These are phyloP conservation scores for Hydractinia symbiolongicarpus DNA, from an alignment of 30 jellyfish, hydroid and myxozoan species.

Conservation along the genomic window DNA sequence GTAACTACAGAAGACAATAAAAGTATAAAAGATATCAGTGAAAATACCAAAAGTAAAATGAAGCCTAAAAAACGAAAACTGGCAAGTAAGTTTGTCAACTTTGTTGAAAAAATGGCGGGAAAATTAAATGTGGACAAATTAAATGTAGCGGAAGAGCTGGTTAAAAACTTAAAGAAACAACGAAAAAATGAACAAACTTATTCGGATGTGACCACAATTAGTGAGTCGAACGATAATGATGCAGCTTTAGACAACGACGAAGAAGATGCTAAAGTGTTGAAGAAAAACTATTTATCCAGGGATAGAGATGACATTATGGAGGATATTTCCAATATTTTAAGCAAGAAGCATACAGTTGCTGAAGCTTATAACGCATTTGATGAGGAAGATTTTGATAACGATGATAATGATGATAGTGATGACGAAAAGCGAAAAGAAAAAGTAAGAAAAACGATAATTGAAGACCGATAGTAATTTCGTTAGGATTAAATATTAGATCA, in stretches of 20 bases:
- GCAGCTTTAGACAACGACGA: neutral
- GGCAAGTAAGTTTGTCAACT: slow-evolving; percentile 32
- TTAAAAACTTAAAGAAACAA: slow-evolving; percentile 22
- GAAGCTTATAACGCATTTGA: neutral
- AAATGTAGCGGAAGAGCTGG: slow-evolving; percentile 47
- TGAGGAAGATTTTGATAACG: neutral
- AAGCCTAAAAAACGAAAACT: slow-evolving; percentile 3
- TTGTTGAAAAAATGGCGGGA: slow-evolving; percentile 45
- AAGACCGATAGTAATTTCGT: neutral
- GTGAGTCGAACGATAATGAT: neutral
- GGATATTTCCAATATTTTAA: neutral
- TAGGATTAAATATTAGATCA: no score
- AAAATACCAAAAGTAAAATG: neutral
- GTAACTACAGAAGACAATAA: neutral
- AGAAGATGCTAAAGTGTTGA: neutral
- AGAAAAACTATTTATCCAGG: neutral
- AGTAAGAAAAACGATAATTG: neutral
- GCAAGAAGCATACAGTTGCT: neutral
- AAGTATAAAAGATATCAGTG: neutral
- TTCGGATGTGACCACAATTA: neutral
- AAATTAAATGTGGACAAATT: slow-evolving; percentile 37
- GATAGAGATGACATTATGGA: neutral
- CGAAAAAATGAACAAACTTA: slow-evolving; percentile 7
- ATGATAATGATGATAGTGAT: neutral
- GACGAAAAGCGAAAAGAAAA: neutral